Evolutionary conservation across 2,888 invertebrate genomes (phyloP).

Genomic region (Ormia ochracea): DNA sequence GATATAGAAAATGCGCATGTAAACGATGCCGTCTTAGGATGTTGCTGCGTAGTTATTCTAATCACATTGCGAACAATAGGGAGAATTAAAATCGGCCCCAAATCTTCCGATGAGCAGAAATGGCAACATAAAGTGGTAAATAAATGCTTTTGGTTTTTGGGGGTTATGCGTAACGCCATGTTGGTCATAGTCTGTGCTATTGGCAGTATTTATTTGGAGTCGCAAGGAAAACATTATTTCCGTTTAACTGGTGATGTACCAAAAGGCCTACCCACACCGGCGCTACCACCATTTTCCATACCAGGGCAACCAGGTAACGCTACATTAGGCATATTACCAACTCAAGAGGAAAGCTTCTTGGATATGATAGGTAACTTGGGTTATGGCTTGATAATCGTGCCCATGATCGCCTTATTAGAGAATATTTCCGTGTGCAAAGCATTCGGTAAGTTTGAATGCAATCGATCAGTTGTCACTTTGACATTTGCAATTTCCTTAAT

Average conservation of each 20-base stretch:
- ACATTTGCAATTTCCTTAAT: neutral
- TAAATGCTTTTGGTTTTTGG: conserved; percentile 84
- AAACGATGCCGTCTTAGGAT: conserved; percentile 87
- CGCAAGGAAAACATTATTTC: conserved; percentile 77
- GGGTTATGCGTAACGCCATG: conserved; percentile 88
- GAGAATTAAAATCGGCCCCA: conserved; percentile 80
- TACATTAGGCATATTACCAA: conserved; percentile 61
- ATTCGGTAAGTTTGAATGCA: conserved; percentile 61
- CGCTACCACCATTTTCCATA: conserved; percentile 82
- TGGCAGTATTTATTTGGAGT: conserved; percentile 81
- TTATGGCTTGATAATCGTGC: conserved; percentile 88
- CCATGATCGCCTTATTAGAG: conserved; percentile 90
- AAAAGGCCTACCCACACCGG: conserved; percentile 82
- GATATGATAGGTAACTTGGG: conserved; percentile 88
- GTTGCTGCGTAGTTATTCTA: conserved; percentile 84
- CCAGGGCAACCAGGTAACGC: conserved; percentile 68
- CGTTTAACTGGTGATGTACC: conserved; percentile 84
- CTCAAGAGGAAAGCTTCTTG: conserved; percentile 76
- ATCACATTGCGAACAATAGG: conserved; percentile 86
- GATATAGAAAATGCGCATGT: conserved; percentile 82
- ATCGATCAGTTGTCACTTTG: neutral
- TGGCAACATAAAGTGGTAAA: conserved; percentile 80
- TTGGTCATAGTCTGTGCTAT: conserved; percentile 84
- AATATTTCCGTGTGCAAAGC: conserved; percentile 83
- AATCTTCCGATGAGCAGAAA: conserved; percentile 72